Conservation (phyloP, 1,140 invertebrate genomes). For the Caenorhabditis elegans region WBcel235 BX284605.5:15258001-15258500, state of each 20-base stretch:
- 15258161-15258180: not conserved
- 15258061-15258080: not conserved
- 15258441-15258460: too few species aligned
- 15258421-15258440: not conserved
- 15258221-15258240: not conserved
- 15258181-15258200: not conserved
- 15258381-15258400: not conserved
- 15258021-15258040: constrained; percentile 1
- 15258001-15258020: not conserved
- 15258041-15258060: not conserved
- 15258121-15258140: not conserved
- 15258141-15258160: not conserved
- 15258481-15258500: too few species aligned
- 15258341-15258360: not conserved
- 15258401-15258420: not conserved
- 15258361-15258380: not conserved
- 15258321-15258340: not conserved
- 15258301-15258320: not conserved
- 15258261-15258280: not conserved
- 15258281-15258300: too few species aligned
- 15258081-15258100: constrained; percentile 4
- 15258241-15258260: not conserved
- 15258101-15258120: too few species aligned
- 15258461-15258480: too few species aligned
- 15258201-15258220: not conserved